Percentiles rank a stretch among this genome's conserved stretches.
phyloP scores from a whole-genome alignment of 2,888 invertebrate species.

The Tyria jacobaeae region DNA sequence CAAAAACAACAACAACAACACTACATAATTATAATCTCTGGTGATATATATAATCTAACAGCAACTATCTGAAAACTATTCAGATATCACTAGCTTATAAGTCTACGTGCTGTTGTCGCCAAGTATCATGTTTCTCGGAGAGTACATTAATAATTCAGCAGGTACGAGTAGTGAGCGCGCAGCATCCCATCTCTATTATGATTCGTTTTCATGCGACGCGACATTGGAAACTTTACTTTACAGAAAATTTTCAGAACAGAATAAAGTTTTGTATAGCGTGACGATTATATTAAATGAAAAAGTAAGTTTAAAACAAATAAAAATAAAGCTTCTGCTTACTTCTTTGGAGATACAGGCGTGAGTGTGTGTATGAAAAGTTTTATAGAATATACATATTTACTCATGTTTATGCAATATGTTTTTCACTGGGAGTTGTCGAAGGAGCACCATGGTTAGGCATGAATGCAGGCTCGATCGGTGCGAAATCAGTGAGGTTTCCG shows the following conservation, averaged over 20 bases:
- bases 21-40: background rate
- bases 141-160: constrained; percentile 80
- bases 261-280: background rate
- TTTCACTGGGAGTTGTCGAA: no score
- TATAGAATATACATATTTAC: no score
- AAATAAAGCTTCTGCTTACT: no score
- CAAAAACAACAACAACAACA: no score
- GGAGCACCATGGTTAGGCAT: no score
- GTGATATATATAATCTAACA: background rate
- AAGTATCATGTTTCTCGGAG: constrained; percentile 70
- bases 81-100: constrained; percentile 30
- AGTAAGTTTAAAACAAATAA: constrained; percentile 5
- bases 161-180: constrained; percentile 46
- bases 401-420: no score
- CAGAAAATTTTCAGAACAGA: constrained; percentile 30
- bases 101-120: constrained; percentile 68
- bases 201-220: constrained; percentile 55
- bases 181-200: constrained; percentile 51
- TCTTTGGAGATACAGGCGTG: no score
- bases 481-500: no score
- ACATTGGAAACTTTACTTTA: constrained; percentile 55
- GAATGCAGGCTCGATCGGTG: no score
- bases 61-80: constrained; percentile 16
- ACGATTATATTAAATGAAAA: constrained; percentile 8
- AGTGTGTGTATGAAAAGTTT: no score